phyloP scores from a whole-genome alignment of 1,140 invertebrate species.

The Aricia agestis region DNA sequence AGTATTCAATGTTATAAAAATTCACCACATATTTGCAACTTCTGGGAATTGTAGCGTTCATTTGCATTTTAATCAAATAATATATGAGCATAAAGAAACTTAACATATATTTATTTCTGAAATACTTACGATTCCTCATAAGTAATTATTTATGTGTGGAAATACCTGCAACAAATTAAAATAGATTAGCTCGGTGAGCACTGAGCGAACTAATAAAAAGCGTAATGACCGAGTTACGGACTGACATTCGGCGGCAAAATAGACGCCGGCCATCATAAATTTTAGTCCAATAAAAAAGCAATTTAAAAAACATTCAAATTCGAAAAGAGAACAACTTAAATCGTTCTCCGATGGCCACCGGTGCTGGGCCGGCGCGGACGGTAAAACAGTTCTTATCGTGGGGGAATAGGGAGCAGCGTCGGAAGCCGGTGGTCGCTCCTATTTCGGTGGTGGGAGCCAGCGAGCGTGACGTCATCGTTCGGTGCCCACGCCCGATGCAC shows the following conservation, averaged over 20 bases:
- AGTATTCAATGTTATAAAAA: conserved; percentile 5
- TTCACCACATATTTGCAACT: conserved; percentile 13
- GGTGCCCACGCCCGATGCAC: conserved; percentile 61
- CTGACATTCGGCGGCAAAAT: conserved; percentile 61
- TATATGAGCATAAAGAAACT: conserved; percentile 8
- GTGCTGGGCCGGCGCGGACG: conserved; percentile 28
- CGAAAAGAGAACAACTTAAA: conserved; percentile 56
- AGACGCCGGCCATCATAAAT: conserved; percentile 58
- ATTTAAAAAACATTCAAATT: conserved; percentile 71
- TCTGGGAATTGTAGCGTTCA: conserved; percentile 9
- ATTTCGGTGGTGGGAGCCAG: conserved; percentile 42
- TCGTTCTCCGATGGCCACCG: conserved; percentile 38
- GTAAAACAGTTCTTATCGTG: conserved; percentile 29
- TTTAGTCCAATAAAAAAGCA: conserved; percentile 70
- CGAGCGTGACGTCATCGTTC: conserved; percentile 66
- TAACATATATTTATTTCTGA: conserved; percentile 18
- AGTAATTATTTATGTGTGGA: conserved; percentile 11
- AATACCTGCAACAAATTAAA: conserved; percentile 50
- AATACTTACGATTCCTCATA: conserved; percentile 23
- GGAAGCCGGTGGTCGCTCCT: conserved; percentile 34
- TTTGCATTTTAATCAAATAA: conserved; percentile 16
- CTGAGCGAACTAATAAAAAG: conserved; percentile 34
- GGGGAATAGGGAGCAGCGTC: conserved; percentile 26
- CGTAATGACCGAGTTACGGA: conserved; percentile 44
- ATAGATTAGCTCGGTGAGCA: conserved; percentile 28